Base-by-base conservation (phyloP, 2,888 invertebrate species). In the Rhabditophanes sp. region DNA sequence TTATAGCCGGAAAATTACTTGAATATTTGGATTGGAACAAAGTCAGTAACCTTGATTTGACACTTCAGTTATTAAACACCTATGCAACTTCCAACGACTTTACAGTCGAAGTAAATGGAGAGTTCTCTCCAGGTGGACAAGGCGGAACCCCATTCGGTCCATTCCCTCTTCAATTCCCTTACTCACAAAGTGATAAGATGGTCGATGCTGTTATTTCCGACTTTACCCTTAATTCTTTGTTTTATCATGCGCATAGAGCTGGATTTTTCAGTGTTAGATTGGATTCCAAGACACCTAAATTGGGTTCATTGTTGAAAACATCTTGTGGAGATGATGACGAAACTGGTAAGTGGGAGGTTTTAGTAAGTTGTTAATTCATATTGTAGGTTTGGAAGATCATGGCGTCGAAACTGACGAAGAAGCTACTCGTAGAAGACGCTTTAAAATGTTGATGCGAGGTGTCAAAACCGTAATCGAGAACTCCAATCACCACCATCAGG, bases 241-340 rank as follows among this genome's bases (percentile, higher is more conserved):
- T 58, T 48, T 58, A 58, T 30, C 44, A 42, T 35, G 39, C 56
- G 31, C 57, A 58, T 28, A 53, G 59, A 7, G 52, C 52, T 25
- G 56, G 54, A 11, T 60, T 60, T 48, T 30, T 60, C 27, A 39
- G 44, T 4, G 48, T 61, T 50, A 46, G 58, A 3, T 44, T 60
- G 18, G 60, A 56, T 2, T 58, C 60, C 12, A 55, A 62, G 16
- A 60, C 61, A 4, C 61, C 61, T 6, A 60, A 59, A 38, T 53
- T 62, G 19, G 61, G 61, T 14, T 51, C 51, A 9, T 41, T 60
- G 9, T 31, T 60, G 27, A 60, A 61, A 40, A 60, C 61, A 5
- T 57, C 61, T 1, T 60, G 61, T 39, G 44, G 47, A 1, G 58
- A 53, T 6, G 58, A 57, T 9, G 58, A 50, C 8, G 56, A 53